Evolutionary conservation across 2,797 vertebrate species (phyloP).

Genomic region (Fistularia tabacaria): DNA sequence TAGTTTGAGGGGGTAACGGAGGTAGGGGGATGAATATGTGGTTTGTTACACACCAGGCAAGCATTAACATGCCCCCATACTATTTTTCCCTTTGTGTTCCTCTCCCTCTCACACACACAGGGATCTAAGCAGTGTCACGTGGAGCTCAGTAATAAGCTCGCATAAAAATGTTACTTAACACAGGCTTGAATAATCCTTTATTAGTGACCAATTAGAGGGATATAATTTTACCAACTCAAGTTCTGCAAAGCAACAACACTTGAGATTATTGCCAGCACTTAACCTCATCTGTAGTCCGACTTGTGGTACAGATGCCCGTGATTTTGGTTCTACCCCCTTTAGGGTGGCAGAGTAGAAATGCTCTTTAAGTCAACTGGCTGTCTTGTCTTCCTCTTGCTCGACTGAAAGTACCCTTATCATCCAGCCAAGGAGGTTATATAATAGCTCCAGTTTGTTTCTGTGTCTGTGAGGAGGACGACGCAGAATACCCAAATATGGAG

Average conservation of each 20-base stretch:
- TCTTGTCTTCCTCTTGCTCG: too few relatives aligned
- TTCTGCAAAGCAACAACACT: background rate
- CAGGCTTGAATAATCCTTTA: conserved; percentile 7
- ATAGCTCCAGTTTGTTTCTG: too few relatives aligned
- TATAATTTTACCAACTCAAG: conserved; percentile 8
- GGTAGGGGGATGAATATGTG: conserved; percentile 3
- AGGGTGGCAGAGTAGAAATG: too few relatives aligned
- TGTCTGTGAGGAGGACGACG: too few relatives aligned
- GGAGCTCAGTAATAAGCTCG: background rate
- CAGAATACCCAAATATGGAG: too few relatives aligned
- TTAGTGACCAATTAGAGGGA: conserved; percentile 22
- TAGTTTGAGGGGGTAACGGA: conserved; percentile 3
- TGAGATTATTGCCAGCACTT: background rate
- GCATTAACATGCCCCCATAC: conserved; percentile 28
- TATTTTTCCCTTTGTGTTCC: conserved; percentile 19
- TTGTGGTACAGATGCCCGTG: too few relatives aligned
- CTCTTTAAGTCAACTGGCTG: too few relatives aligned
- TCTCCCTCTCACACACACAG: conserved; percentile 1
- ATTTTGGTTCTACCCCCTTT: too few relatives aligned
- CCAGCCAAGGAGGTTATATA: too few relatives aligned
- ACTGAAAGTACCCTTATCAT: too few relatives aligned
- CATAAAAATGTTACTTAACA: conserved; percentile 11
- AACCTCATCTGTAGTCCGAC: background rate
- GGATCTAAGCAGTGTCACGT: conserved; percentile 8
- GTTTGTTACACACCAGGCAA: conserved; percentile 23